phyloP scores from a whole-genome alignment of 2,888 invertebrate genomes.

The Hirtodrosophila trivittata region DNA sequence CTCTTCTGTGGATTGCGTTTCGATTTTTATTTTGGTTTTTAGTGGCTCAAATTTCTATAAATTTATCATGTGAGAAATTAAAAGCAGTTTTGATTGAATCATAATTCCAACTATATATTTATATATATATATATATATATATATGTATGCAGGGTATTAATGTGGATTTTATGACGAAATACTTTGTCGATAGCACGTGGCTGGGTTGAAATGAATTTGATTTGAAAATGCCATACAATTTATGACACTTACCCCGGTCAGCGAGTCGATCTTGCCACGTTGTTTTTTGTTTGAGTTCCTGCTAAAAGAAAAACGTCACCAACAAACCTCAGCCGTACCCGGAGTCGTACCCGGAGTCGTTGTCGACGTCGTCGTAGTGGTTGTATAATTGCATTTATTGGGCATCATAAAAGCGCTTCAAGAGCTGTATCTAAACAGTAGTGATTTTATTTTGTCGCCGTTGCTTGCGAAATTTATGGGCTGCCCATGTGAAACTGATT shows the following conservation, averaged over 20 bases:
- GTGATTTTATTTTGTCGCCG: conserved; percentile 72
- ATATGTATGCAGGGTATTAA: conserved; percentile 11
- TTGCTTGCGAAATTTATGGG: conserved; percentile 69
- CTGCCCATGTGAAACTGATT: conserved; percentile 75
- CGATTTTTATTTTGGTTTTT: conserved; percentile 55
- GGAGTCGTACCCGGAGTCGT: neutral
- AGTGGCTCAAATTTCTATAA: conserved; percentile 70
- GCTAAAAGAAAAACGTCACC: conserved; percentile 22
- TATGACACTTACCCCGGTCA: conserved; percentile 54
- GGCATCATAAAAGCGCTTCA: conserved; percentile 69
- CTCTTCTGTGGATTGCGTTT: conserved; percentile 60
- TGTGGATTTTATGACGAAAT: conserved; percentile 42
- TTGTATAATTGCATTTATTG: conserved; percentile 80
- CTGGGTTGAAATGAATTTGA: conserved; percentile 65
- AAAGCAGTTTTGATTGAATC: conserved; percentile 75
- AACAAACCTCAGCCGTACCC: neutral
- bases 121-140: neutral
- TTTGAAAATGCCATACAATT: conserved; percentile 73
- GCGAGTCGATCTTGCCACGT: conserved; percentile 21
- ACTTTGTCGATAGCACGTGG: conserved; percentile 62
- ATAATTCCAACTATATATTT: conserved; percentile 55
- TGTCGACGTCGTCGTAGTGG: conserved; percentile 13
- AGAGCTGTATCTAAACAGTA: conserved; percentile 80
- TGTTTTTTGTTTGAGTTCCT: conserved; percentile 14
- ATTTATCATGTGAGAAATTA: conserved; percentile 74